Base-by-base conservation (phyloP, 2,113 vertebrate genomes). In the Ceyx margarethae region DNA sequence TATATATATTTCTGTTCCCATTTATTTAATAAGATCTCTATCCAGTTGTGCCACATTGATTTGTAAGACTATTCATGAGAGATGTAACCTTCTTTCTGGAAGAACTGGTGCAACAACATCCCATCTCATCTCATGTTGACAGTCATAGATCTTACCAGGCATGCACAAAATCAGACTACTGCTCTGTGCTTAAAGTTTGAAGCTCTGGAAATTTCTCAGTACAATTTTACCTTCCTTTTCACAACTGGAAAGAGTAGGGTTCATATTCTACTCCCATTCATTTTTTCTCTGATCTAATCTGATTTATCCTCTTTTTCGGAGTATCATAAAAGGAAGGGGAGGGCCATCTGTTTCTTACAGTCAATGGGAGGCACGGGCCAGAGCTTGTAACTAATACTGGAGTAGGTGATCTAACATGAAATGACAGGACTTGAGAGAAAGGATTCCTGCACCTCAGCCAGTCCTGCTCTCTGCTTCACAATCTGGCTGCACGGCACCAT, bases 1-100 rank as follows among this genome's bases (percentile, higher is more conserved):
- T 79, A 90, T 85, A 78, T 94, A 62, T 89, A 96, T 90, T 97
- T 87, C 95, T 91, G 43, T 64, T 90, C 85, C 95, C 68, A 64
- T 87, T 97, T 94, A 92, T 71, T 89, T 95, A 94, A 83, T 89
- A 93, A 68, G 77, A 96, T 96, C 79, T 96, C 89, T 94, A 95
- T 45, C 66, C 58, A 91, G 87, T 91, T 97, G 81, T 58, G 64
- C 61, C 71, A 94, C 79, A 84, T 43, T 53, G 90, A 91, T 93
- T 85, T 85, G 67, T 87, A 71, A 84, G 58, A 72, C 42, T 54
- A 64, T 9, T 90, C 73, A 95, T 50, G 64, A 64, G 58, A 58
- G 54, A 78, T 73, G 23, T 84, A 92, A 78, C 87, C 74, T 86
- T 65, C 58, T 90, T 95, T 94, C 91, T 84, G 71, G 90, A 95